Evolutionary conservation across 1,140 invertebrate genomes (phyloP).

Genomic region (Cyclina sinensis): DNA sequence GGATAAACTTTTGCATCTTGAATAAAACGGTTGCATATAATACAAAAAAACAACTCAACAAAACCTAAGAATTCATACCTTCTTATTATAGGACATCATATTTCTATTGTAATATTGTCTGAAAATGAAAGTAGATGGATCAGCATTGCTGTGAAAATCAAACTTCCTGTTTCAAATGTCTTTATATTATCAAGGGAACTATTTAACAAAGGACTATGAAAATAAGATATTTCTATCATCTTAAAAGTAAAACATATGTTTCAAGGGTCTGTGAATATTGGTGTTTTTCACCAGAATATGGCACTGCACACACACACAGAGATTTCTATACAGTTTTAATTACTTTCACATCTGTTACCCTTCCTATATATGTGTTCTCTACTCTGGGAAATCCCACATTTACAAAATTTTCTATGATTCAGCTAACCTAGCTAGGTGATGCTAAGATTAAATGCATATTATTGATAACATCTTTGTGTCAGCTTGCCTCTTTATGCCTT

Average conservation of each 20-base stretch:
- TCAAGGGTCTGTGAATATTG: too few species aligned
- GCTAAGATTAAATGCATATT: slow-evolving; percentile 57
- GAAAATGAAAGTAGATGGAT: slow-evolving; percentile 54
- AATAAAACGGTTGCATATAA: slow-evolving; percentile 43
- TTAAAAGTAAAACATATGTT: too few species aligned
- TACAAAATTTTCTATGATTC: slow-evolving; percentile 18
- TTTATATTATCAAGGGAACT: too few species aligned
- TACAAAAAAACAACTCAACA: slow-evolving; percentile 54
- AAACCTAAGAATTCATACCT: slow-evolving; percentile 64
- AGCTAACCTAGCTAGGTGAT: background rate
- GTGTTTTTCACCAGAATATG: too few species aligned
- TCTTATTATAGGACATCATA: slow-evolving; percentile 60
- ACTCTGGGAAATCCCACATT: background rate
- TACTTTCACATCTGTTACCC: slow-evolving; percentile 32
- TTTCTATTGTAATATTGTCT: slow-evolving; percentile 56
- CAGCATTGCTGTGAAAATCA: slow-evolving; percentile 7
- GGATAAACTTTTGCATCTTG: slow-evolving; percentile 42
- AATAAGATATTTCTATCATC: too few species aligned
- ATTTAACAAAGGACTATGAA: too few species aligned
- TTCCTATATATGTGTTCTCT: background rate
- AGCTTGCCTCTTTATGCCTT: slow-evolving; percentile 45
- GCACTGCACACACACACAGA: too few species aligned
- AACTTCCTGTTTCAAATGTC: too few species aligned
- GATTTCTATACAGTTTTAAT: slow-evolving; percentile 23
- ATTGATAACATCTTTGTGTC: slow-evolving; percentile 62